A percentile compares a stretch with the other conserved stretches of the same genome.
Conservation (phyloP, 2,113 vertebrate species). For the Meleagris gallopavo region DNA sequence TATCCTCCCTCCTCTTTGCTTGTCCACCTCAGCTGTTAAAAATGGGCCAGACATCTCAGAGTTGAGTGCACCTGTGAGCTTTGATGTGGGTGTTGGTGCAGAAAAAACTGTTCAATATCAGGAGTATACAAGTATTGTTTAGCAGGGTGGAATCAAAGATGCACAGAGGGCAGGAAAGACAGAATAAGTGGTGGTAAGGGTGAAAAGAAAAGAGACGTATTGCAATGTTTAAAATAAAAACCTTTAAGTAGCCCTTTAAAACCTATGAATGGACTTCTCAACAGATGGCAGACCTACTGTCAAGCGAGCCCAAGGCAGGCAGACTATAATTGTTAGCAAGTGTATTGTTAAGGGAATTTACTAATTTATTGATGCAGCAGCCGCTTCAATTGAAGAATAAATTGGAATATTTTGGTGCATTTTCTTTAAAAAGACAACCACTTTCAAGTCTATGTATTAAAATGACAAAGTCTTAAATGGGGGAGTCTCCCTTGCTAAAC, state of each 20-base stretch:
- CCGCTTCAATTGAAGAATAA: constrained; percentile 75
- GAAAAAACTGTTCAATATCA: neutral
- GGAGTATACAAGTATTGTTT: neutral
- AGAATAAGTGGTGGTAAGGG: neutral
- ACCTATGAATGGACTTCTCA: constrained; percentile 54
- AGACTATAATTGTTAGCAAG: constrained; percentile 63
- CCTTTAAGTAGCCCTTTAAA: constrained; percentile 30
- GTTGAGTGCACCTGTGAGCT: neutral
- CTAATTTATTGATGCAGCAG: constrained; percentile 74
- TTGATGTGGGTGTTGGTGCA: neutral
- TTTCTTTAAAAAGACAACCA: constrained; percentile 63
- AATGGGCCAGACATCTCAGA: neutral
- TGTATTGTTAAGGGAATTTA: constrained; percentile 75
- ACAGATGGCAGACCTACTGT: constrained; percentile 33
- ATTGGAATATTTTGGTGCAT: constrained; percentile 83
- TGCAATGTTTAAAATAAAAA: constrained; percentile 7
- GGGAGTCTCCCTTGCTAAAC: constrained; percentile 78
- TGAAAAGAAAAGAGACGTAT: neutral
- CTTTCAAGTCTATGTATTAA: constrained; percentile 78
- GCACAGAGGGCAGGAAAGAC: neutral
- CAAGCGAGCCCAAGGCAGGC: constrained; percentile 23
- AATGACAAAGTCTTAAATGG: constrained; percentile 80
- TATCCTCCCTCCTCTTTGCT: neutral
- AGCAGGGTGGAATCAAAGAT: neutral
- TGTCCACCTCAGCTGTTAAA: neutral